phyloP scores from a whole-genome alignment of 2,888 invertebrate genomes.

The Tetranychus piercei region DNA sequence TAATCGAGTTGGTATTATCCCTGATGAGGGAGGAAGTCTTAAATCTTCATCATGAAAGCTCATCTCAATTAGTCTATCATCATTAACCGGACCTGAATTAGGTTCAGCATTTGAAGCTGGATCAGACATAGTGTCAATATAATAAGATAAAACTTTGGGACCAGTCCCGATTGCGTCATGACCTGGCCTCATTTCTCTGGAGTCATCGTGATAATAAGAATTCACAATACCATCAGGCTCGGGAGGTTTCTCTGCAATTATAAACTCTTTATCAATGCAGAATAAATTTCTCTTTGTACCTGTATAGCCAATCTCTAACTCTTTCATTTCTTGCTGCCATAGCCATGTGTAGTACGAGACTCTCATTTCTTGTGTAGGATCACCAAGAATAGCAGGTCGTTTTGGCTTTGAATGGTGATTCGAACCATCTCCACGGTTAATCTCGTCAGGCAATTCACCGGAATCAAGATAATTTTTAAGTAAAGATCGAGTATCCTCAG shows the following conservation, averaged over 20 bases:
- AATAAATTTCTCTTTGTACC: slow-evolving; percentile 21
- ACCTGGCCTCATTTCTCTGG: neutral
- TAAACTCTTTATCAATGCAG: slow-evolving; percentile 24
- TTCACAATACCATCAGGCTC: neutral
- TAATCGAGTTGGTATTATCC: neutral
- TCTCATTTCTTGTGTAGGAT: slow-evolving; percentile 30
- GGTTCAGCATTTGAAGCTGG: neutral
- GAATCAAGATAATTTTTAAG: slow-evolving; percentile 28
- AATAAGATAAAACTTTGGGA: slow-evolving; percentile 10
- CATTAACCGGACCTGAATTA: slow-evolving; percentile 3
- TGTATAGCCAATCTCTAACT: slow-evolving; percentile 20
- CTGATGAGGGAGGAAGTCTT: slow-evolving; percentile 14
- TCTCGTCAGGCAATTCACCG: slow-evolving; percentile 20
- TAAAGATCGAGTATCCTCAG: slow-evolving; percentile 49
- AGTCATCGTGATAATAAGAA: neutral
- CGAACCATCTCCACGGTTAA: neutral
- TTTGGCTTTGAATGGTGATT: slow-evolving; percentile 7
- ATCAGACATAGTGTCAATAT: slow-evolving; percentile 11
- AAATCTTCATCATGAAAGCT: slow-evolving; percentile 22
- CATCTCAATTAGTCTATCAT: slow-evolving; percentile 18
- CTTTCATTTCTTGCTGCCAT: slow-evolving; percentile 27
- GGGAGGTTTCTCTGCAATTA: slow-evolving; percentile 21
- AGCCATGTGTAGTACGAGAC: slow-evolving; percentile 28
- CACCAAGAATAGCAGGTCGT: slow-evolving; percentile 28
- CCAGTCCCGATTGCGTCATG: neutral